Evolutionary conservation across 2,113 vertebrate genomes (phyloP).

Genomic region (Delphinapterus leucas): DNA sequence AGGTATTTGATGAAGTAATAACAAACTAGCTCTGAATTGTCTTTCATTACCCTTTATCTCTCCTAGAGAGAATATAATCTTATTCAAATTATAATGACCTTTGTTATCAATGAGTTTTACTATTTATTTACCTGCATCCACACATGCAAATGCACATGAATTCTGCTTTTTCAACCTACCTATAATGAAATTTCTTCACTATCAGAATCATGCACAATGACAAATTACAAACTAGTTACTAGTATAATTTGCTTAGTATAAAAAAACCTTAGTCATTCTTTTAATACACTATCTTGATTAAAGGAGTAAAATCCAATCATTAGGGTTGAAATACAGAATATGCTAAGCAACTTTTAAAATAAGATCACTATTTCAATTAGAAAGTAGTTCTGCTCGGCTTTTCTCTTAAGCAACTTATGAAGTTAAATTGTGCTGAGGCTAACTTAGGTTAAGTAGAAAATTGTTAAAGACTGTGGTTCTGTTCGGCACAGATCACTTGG

Average conservation of each 20-base stretch:
- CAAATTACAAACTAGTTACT: conserved; percentile 86
- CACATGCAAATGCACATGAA: conserved; percentile 81
- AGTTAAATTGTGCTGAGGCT: neutral
- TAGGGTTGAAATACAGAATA: conserved; percentile 71
- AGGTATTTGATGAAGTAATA: conserved; percentile 88
- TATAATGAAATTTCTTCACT: conserved; percentile 84
- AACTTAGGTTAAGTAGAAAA: neutral
- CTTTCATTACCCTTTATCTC: conserved; percentile 89
- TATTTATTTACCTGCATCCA: conserved; percentile 86
- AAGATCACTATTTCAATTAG: conserved; percentile 61
- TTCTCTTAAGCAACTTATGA: conserved; percentile 28
- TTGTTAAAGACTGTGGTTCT: neutral
- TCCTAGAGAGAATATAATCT: conserved; percentile 85
- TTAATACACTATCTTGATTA: conserved; percentile 75
- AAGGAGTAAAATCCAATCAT: conserved; percentile 78
- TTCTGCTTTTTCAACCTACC: conserved; percentile 75
- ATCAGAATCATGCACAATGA: conserved; percentile 81
- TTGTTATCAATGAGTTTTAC: conserved; percentile 85
- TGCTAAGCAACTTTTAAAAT: conserved; percentile 74
- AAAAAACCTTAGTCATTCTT: conserved; percentile 63
- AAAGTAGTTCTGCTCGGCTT: neutral
- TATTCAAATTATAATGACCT: conserved; percentile 88
- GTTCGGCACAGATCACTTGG: neutral
- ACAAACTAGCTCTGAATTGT: conserved; percentile 86
- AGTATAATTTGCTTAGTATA: conserved; percentile 78